Evolutionary conservation across 1,140 invertebrate species (phyloP).

Genomic region (Drosophila pruinosa): DNA sequence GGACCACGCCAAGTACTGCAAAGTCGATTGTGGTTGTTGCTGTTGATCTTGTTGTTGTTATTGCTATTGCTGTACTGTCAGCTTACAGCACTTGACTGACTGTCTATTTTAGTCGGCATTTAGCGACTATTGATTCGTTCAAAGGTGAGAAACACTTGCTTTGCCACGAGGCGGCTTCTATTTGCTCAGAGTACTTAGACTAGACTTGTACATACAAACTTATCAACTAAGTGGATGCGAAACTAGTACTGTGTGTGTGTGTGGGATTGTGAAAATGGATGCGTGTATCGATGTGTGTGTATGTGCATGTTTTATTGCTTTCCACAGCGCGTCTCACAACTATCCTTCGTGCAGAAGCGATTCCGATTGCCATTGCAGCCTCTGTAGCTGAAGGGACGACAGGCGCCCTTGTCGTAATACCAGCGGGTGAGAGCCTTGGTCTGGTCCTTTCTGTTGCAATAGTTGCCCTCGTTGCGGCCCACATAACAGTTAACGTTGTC

Average conservation of each 20-base stretch:
- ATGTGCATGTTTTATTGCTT: conserved; percentile 40
- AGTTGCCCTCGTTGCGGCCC: conserved; percentile 77
- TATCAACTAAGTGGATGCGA: conserved; percentile 30
- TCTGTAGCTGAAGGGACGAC: conserved; percentile 66
- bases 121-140: conserved; percentile 24
- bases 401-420: conserved; percentile 73
- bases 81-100: conserved; percentile 53
- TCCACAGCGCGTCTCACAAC: conserved; percentile 64
- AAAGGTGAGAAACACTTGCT: conserved; percentile 18
- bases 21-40: conserved; percentile 9
- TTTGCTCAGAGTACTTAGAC: conserved; percentile 42
- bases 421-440: conserved; percentile 65
- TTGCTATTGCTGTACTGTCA: conserved; percentile 43
- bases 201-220: conserved; percentile 50
- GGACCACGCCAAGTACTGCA: conserved; percentile 17
- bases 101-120: conserved; percentile 62
- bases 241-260: conserved; percentile 5
- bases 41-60: conserved; percentile 16
- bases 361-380: conserved; percentile 80
- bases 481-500: conserved; percentile 79
- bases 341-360: conserved; percentile 72
- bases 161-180: conserved; percentile 14
- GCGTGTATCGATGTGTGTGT: background rate
- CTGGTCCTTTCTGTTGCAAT: conserved; percentile 74
- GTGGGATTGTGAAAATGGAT: background rate